A percentile compares a stretch with the other conserved stretches of the same genome.
These are phyloP conservation scores for Gerris lacustris DNA, from an alignment of 2,888 invertebrate genomes.

Conservation along the genomic window DNA sequence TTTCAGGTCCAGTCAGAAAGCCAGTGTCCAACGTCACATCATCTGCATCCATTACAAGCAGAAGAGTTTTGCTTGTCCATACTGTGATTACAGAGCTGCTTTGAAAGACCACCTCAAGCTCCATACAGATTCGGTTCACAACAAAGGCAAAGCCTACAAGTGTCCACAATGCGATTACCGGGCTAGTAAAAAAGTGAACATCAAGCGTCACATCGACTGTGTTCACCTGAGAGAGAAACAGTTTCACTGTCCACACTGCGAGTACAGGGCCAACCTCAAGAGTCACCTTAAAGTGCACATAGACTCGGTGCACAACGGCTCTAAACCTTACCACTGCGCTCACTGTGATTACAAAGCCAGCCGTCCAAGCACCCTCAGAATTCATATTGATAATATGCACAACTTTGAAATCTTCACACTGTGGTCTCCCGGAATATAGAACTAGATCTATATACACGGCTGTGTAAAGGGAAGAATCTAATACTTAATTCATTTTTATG, in stretches of 20 bases:
- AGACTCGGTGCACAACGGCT: not conserved
- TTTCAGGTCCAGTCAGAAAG: not conserved
- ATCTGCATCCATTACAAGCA: not conserved
- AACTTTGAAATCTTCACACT: not conserved
- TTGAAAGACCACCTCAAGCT: not conserved
- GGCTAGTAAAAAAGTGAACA: not conserved
- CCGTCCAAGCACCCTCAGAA: not conserved
- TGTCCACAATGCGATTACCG: not conserved
- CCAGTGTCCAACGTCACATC: not conserved
- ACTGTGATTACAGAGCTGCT: not conserved
- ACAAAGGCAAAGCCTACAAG: not conserved
- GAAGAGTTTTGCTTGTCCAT: not conserved
- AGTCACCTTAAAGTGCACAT: not conserved
- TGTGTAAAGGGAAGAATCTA: no score
- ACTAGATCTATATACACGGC: no score
- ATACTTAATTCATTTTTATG: no score
- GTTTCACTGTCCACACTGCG: not conserved
- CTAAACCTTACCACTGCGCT: not conserved
- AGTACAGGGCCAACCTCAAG: not conserved
- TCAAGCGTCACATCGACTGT: not conserved
- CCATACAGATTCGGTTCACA: not conserved
- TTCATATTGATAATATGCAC: not conserved
- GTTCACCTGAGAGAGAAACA: not conserved
- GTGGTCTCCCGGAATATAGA: no score
- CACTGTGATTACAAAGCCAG: not conserved